Percentiles rank a stretch among this genome's conserved stretches.
phyloP scores from a whole-genome alignment of 2,113 vertebrate species.

The Sprattus sprattus region DNA sequence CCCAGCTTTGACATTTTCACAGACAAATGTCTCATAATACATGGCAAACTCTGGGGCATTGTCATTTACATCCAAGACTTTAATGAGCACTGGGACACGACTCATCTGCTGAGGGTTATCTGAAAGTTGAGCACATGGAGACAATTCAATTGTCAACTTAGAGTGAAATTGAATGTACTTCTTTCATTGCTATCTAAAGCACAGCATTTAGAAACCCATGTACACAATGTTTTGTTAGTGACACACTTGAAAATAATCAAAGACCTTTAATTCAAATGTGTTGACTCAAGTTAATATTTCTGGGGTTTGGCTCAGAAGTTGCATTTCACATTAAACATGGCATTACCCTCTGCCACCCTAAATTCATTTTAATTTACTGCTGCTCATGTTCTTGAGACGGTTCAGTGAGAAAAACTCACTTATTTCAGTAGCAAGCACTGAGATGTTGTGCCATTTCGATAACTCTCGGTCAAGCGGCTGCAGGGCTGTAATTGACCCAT shows the following conservation, averaged over 20 bases:
- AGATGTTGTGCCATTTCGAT: slow-evolving; percentile 83
- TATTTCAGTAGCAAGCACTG: slow-evolving; percentile 81
- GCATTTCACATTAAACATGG: neutral
- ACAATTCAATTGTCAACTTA: neutral
- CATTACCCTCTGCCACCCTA: neutral
- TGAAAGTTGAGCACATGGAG: slow-evolving; percentile 48
- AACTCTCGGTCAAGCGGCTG: slow-evolving; percentile 81
- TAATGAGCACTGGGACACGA: slow-evolving; percentile 84
- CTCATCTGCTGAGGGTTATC: slow-evolving; percentile 83
- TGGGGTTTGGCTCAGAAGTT: neutral
- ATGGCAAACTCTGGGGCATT: slow-evolving; percentile 88
- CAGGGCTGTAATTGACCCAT: slow-evolving; percentile 80
- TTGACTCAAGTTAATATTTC: neutral
- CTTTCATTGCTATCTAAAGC: neutral
- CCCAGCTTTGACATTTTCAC: slow-evolving; percentile 89
- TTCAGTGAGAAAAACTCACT: slow-evolving; percentile 66
- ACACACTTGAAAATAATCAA: neutral
- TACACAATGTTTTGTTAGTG: neutral
- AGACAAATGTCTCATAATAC: slow-evolving; percentile 91
- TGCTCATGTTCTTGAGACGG: neutral
- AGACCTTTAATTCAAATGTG: neutral
- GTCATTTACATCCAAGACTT: slow-evolving; percentile 92
- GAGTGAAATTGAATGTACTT: too few species aligned
- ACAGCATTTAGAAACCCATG: too few species aligned
- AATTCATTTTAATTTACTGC: too few species aligned